Percentiles rank a stretch among this genome's conserved stretches.
These are phyloP conservation scores for Girardinus metallicus DNA, from an alignment of 2,797 vertebrate genomes.

Conservation along the genomic window DNA sequence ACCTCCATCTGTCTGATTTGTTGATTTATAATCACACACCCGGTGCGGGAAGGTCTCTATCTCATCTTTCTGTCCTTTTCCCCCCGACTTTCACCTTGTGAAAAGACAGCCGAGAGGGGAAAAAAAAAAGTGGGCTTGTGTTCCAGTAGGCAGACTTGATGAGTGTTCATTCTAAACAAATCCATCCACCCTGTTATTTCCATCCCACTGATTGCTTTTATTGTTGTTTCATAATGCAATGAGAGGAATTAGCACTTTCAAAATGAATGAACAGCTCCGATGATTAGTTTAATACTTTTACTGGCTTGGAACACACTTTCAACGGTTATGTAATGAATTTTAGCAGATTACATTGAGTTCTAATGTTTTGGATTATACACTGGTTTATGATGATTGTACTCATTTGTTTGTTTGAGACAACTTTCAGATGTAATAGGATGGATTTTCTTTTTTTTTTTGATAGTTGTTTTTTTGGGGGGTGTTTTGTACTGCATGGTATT, in stretches of 20 bases:
- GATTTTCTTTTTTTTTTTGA: not conserved
- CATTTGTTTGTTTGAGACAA: conserved; percentile 31
- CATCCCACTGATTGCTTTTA: conserved; percentile 36
- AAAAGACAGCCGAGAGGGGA: conserved; percentile 27
- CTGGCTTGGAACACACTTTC: conserved; percentile 20
- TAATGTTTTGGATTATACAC: conserved; percentile 19
- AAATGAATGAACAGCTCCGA: conserved; percentile 22
- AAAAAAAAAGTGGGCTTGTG: conserved; percentile 15
- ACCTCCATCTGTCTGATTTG: conserved; percentile 59
- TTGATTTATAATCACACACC: conserved; percentile 69
- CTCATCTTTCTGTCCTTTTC: conserved; percentile 60
- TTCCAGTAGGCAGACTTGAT: conserved; percentile 19
- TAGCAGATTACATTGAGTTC: conserved; percentile 6
- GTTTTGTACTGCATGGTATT: conserved; percentile 64
- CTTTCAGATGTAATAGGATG: conserved; percentile 27
- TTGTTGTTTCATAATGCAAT: conserved; percentile 27
- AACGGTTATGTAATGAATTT: conserved; percentile 21
- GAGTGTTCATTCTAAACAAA: conserved; percentile 20
- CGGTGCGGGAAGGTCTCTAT: conserved; percentile 52
- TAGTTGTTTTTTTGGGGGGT: conserved; percentile 9
- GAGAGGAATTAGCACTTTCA: conserved; percentile 25
- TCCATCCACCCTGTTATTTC: conserved; percentile 12
- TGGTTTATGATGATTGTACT: conserved; percentile 40
- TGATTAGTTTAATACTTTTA: conserved; percentile 25
- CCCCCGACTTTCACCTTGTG: conserved; percentile 34